Evolutionary conservation across 2,113 vertebrate species (phyloP).

Genomic region (Crotophaga sulcirostris): DNA sequence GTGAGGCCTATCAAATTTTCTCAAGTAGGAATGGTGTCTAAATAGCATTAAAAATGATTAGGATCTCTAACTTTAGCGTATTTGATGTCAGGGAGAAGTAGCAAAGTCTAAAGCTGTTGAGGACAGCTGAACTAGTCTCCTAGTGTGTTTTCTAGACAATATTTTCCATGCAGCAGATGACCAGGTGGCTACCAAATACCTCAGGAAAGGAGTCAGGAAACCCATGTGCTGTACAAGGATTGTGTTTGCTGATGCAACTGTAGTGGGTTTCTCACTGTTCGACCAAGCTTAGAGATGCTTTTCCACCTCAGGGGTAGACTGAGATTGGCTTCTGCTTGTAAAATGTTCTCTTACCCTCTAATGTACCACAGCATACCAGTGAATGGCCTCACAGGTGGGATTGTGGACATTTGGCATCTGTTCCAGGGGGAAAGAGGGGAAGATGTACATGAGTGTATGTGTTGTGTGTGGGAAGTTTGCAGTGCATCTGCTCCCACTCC

Average conservation of each 20-base stretch:
- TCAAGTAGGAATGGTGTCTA: not conserved
- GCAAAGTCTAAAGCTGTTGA: not conserved
- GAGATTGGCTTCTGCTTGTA: not conserved
- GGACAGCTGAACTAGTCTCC: not conserved
- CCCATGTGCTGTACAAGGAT: not conserved
- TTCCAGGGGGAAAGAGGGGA: not conserved
- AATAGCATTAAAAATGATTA: not conserved
- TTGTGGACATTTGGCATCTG: not conserved
- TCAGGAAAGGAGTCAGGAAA: not conserved
- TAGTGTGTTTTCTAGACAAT: not conserved
- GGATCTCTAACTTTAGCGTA: not conserved
- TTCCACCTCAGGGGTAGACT: not conserved
- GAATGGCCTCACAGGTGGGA: not conserved
- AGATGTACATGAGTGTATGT: not conserved
- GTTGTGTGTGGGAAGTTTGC: not conserved
- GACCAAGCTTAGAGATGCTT: not conserved
- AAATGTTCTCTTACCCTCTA: not conserved
- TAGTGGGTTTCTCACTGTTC: not conserved
- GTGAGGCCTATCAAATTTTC: not conserved
- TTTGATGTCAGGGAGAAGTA: not conserved
- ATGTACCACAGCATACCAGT: accelerated
- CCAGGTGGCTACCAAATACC: not conserved
- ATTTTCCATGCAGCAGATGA: not conserved
- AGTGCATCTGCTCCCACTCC: not conserved
- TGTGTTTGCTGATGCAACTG: not conserved